Evolutionary conservation across 2,113 vertebrate genomes (phyloP).

Genomic region (Pseudopipra pipra): DNA sequence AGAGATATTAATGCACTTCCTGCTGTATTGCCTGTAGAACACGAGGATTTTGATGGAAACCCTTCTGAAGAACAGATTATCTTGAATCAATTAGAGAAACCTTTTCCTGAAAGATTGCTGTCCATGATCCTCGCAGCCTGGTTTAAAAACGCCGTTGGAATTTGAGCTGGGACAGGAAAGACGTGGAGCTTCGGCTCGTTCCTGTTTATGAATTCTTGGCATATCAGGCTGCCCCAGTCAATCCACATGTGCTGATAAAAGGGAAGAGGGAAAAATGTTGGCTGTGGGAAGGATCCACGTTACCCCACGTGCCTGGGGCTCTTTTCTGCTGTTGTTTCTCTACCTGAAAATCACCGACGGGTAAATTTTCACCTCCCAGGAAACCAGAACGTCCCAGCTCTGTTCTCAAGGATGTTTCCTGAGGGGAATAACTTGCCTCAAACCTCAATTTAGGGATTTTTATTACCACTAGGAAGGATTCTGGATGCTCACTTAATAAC

Average conservation of each 20-base stretch:
- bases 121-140: not conserved
- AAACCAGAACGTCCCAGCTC: not conserved
- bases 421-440: not conserved
- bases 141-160: not conserved
- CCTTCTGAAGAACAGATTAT: not conserved
- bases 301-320: not conserved
- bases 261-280: not conserved
- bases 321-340: not conserved
- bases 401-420: not conserved
- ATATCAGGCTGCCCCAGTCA: not conserved
- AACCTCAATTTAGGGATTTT: not conserved
- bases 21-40: not conserved
- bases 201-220: not conserved
- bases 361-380: not conserved
- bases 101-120: not conserved
- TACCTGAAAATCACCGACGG: not conserved
- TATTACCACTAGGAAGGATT: not conserved
- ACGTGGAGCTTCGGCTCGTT: not conserved
- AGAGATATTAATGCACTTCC: not conserved
- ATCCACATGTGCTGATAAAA: not conserved
- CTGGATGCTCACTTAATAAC: not conserved
- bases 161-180: not conserved
- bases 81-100: not conserved
- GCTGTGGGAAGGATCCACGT: not conserved
- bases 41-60: not conserved